A percentile compares a stretch with the other conserved stretches of the same genome.
Evolutionary conservation across 2,888 invertebrate genomes (phyloP).

Genomic region (Orthonychiurus folsomi): DNA sequence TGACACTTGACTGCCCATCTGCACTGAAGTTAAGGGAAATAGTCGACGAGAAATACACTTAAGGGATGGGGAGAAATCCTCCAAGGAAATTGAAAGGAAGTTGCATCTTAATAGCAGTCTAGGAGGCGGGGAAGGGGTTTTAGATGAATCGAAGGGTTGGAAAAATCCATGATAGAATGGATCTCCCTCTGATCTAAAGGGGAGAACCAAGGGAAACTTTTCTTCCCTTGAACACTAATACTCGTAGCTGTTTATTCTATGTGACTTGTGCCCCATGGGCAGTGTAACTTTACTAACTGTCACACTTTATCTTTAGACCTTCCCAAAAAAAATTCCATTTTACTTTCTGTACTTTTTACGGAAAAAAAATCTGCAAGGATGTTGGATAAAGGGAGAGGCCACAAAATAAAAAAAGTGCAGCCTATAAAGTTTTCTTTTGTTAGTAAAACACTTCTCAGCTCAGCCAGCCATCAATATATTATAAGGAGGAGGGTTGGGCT

Average conservation of each 20-base stretch:
- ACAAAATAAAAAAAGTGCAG: slow-evolving; percentile 9
- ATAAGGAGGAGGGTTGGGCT: too few species aligned
- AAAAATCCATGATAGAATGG: too few species aligned
- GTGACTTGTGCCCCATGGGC: slow-evolving; percentile 27
- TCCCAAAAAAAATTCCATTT: slow-evolving; percentile 19
- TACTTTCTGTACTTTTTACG: slow-evolving; percentile 13
- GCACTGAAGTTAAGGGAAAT: too few species aligned
- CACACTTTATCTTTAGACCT: slow-evolving; percentile 29
- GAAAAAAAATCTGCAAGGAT: too few species aligned
- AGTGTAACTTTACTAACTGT: slow-evolving; percentile 27
- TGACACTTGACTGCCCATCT: too few species aligned
- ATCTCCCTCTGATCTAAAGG: too few species aligned
- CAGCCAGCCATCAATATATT: slow-evolving; percentile 2
- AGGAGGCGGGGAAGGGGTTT: not conserved
- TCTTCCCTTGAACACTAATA: too few species aligned
- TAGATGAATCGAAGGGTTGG: too few species aligned
- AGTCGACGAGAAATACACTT: slow-evolving; percentile 2
- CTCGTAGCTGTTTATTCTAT: slow-evolving; percentile 28
- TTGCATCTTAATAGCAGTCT: slow-evolving; percentile 1
- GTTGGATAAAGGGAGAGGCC: not conserved
- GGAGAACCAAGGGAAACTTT: too few species aligned
- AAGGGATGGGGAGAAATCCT: slow-evolving; percentile 2
- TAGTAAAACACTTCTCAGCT: slow-evolving; percentile 3
- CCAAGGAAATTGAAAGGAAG: slow-evolving; percentile 6
- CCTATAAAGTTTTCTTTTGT: not conserved